These are phyloP conservation scores for Scolopax mira DNA, from an alignment of 2,113 vertebrate genomes.

Conservation along the genomic window DNA sequence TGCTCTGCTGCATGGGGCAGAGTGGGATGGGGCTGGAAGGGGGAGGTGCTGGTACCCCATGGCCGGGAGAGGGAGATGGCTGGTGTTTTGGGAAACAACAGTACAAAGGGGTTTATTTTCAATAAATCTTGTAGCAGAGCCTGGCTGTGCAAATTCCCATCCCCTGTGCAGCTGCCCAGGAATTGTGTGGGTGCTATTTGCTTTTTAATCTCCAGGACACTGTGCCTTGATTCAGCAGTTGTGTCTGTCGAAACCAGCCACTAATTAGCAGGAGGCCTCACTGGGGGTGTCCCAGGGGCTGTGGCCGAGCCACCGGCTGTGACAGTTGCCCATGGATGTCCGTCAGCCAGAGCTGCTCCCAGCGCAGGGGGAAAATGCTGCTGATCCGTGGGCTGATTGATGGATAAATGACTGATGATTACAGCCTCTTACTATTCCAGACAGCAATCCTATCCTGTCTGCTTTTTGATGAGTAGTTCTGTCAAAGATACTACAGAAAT, in stretches of 20 bases:
- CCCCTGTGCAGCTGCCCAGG: neutral
- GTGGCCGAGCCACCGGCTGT: neutral
- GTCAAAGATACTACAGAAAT: neutral
- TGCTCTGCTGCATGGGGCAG: neutral
- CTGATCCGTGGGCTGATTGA: neutral
- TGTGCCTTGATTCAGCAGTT: neutral
- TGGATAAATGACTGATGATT: neutral
- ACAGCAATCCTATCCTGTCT: neutral
- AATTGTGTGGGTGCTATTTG: rapidly evolving
- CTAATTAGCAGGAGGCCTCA: neutral
- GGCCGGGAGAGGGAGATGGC: neutral
- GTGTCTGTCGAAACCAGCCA: neutral
- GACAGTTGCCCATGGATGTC: neutral
- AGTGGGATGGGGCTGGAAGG: neutral
- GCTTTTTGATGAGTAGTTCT: neutral
- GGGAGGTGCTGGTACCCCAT: neutral
- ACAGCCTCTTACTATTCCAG: neutral
- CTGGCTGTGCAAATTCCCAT: rapidly evolving
- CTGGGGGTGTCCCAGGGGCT: neutral
- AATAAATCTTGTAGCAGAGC: neutral
- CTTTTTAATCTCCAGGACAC: neutral
- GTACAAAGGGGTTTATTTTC: neutral
- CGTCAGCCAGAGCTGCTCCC: neutral
- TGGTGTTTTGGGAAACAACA: neutral
- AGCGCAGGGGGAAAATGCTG: neutral